Conservation (phyloP, 2,797 vertebrate genomes). For the Meda fulgida region DNA sequence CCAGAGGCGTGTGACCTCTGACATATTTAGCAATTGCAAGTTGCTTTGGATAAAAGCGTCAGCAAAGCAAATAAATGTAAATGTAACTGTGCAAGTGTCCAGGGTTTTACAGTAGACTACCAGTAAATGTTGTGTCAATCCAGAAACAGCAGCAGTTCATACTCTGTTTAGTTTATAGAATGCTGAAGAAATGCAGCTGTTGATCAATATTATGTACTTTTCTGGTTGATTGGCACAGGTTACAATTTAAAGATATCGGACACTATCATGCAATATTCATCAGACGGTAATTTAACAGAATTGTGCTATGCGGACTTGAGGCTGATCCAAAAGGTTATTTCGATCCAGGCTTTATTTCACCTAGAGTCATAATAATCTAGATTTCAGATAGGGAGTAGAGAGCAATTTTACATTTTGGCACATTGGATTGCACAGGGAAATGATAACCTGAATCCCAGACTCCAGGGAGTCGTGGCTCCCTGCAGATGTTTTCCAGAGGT, state of each 20-base stretch:
- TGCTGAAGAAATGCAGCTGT: neutral
- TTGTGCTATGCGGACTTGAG: neutral
- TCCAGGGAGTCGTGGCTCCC: constrained; percentile 25
- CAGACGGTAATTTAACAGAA: neutral
- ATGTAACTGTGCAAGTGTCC: no score
- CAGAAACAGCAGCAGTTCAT: neutral
- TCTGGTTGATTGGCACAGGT: neutral
- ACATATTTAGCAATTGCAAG: no score
- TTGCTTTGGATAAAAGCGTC: no score
- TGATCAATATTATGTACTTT: neutral
- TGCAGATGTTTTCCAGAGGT: constrained; percentile 35
- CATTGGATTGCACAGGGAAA: constrained; percentile 42
- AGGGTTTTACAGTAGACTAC: no score
- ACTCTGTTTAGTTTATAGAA: neutral
- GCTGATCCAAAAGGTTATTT: constrained; percentile 4
- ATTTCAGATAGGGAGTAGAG: constrained; percentile 32
- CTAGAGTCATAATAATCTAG: constrained; percentile 41
- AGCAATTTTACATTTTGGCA: constrained; percentile 54
- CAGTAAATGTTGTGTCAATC: no score
- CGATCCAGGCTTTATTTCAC: constrained; percentile 26
- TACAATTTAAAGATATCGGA: neutral
- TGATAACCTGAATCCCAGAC: constrained; percentile 24
- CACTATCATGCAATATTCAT: neutral
- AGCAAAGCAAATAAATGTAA: no score
- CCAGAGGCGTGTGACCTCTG: no score